Percentiles rank a stretch among this genome's conserved stretches.
Conservation (phyloP, 30 jellyfish, hydroid and myxozoan genomes). For the Rhopilema esculentum region DNA sequence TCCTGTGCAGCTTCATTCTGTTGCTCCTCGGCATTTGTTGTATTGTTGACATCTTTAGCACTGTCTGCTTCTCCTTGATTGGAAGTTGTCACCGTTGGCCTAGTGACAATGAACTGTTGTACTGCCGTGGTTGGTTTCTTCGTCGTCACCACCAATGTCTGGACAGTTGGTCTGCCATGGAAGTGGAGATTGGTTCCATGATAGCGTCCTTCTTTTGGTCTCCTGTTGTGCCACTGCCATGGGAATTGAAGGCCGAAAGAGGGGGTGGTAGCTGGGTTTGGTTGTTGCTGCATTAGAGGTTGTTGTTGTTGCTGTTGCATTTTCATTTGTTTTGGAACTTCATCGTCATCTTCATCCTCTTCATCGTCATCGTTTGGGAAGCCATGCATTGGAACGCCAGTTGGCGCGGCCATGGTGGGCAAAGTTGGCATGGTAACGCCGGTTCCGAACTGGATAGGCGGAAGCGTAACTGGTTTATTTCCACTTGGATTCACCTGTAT, state of each 20-base stretch:
- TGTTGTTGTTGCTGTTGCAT: conserved; percentile 39
- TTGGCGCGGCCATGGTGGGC: conserved; percentile 66
- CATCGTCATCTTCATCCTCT: conserved; percentile 43
- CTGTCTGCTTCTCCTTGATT: background rate
- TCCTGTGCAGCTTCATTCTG: conserved; percentile 3
- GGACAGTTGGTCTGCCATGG: conserved; percentile 43
- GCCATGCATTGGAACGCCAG: conserved; percentile 46
- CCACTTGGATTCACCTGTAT: conserved; percentile 51
- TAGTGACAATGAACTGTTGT: conserved; percentile 1
- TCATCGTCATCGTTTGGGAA: conserved; percentile 32
- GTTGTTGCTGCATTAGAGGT: conserved; percentile 13
- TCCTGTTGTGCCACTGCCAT: conserved; percentile 73
- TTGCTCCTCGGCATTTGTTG: background rate
- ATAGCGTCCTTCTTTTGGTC: conserved; percentile 39
- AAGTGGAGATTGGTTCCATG: conserved; percentile 40
- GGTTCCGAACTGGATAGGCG: conserved; percentile 42
- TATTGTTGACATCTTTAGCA: background rate
- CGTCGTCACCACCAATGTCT: conserved; percentile 38
- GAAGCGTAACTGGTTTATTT: conserved; percentile 22
- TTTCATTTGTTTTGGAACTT: background rate
- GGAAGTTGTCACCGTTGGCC: conserved; percentile 17
- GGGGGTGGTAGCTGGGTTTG: conserved; percentile 25
- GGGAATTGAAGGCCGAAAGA: conserved; percentile 61
- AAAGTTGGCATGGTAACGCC: conserved; percentile 62
- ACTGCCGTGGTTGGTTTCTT: background rate